Evolutionary conservation across 1,140 invertebrate species (phyloP), one percentile per base, ranked within the genome.

Genomic region (Lasioglossum albipes): DNA sequence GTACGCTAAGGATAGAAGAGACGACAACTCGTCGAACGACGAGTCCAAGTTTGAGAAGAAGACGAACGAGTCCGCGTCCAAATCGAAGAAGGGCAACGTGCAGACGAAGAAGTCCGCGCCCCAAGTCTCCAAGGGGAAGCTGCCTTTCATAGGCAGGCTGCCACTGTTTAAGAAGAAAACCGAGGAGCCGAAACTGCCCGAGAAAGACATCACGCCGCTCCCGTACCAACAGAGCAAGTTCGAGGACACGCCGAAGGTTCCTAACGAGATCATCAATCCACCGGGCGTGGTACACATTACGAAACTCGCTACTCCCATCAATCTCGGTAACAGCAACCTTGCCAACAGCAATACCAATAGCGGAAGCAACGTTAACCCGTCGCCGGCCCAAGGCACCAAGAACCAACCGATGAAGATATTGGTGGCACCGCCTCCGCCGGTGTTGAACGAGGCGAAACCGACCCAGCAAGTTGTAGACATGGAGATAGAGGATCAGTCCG

Each of bases 91-190:
- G 73, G 73, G 86, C 7, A 75, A 59, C 3, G 59, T 76, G 18
- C 62, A 31, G 22, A 65, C 57, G 2, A 93, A 93, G 41, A 93
- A 93, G 67, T 77, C 87, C 1, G 42, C 87, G 3, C 82, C 85
- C 9, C 81, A 85, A 5, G 77, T 89, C 0, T 70, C 75, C 3
- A 93, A 93, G 62, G 92, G 95, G n/a, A 96, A 96, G 84, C 84
- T 96, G 52, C 95, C 95, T 0, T 96, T 96, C 77, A 96, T 96
- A 68, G 96, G 95, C 1, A 92, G 95, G 84, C 94, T 96, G 92
- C 96, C 95, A 2, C 88, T 96, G 57, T 95, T 96, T 69, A 96
- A 96, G 82, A 96, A 96, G 70, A 94, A 95, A 77, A 84, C 87
- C 0, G 93, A 94, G 59, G 94, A 94, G 52, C 90, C 91, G 6